Conservation (phyloP, 2,113 vertebrate species). For the Microcebus ravelobensis region DNA sequence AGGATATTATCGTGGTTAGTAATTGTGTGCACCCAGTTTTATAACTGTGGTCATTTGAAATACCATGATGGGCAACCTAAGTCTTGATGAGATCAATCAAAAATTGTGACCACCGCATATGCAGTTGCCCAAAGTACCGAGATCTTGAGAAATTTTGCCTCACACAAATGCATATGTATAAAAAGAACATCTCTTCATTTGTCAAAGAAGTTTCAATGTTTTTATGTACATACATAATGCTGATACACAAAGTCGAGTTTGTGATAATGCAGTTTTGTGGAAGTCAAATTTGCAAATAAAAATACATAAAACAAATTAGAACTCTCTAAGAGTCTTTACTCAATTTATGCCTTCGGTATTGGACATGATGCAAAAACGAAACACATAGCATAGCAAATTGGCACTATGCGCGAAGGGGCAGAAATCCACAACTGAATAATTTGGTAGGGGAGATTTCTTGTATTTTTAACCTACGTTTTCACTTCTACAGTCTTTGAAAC, state of each 20-base stretch:
- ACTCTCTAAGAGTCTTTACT: not conserved
- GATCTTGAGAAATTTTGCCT: not conserved
- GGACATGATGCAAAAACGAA: not conserved
- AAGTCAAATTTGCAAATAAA: not conserved
- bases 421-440: not conserved
- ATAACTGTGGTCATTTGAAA: not conserved
- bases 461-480: not conserved
- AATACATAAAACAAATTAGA: not conserved
- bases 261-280: not conserved
- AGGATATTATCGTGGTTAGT: not conserved
- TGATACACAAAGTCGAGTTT: not conserved
- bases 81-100: not conserved
- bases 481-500: not conserved
- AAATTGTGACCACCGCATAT: not conserved
- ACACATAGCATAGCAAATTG: not conserved
- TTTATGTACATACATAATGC: not conserved
- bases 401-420: not conserved
- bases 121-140: not conserved
- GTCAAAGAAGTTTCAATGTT: not conserved
- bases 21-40: not conserved
- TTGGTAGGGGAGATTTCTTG: not conserved
- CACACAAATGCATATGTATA: not conserved
- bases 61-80: not conserved
- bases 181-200: not conserved
- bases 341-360: not conserved